Conservation (phyloP, 2,113 vertebrate species). For the Lycaon pictus region DNA sequence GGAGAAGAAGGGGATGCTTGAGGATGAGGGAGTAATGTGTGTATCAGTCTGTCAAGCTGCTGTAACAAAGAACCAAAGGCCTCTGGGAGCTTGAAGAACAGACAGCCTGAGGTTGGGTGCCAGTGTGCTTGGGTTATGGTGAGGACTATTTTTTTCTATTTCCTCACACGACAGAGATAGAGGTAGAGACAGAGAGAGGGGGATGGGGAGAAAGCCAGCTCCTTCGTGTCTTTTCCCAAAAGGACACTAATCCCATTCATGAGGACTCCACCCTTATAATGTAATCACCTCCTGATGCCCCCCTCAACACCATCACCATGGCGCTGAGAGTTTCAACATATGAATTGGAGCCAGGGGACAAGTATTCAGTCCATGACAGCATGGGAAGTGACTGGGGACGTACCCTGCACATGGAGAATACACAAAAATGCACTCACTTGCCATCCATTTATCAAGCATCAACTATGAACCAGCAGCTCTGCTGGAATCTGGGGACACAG, state of each 20-base stretch:
- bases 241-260: neutral
- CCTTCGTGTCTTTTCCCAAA: fast-evolving
- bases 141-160: neutral
- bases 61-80: fast-evolving
- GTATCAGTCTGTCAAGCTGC: neutral
- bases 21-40: fast-evolving
- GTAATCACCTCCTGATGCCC: neutral
- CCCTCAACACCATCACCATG: fast-evolving
- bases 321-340: neutral
- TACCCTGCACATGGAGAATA: fast-evolving
- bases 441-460: neutral
- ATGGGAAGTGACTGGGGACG: fast-evolving
- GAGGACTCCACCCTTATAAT: neutral
- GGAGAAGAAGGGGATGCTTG: fast-evolving
- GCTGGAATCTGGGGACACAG: neutral
- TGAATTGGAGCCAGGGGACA: neutral
- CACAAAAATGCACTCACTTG: neutral
- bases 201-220: neutral
- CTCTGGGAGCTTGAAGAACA: fast-evolving
- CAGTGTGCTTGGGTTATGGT: neutral
- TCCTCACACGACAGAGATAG: fast-evolving
- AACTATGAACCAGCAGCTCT: too few relatives aligned
- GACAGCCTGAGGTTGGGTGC: neutral
- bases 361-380: neutral
- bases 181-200: neutral